These are phyloP conservation scores for Erebia palarica DNA, from an alignment of 2,888 invertebrate species.

Conservation along the genomic window DNA sequence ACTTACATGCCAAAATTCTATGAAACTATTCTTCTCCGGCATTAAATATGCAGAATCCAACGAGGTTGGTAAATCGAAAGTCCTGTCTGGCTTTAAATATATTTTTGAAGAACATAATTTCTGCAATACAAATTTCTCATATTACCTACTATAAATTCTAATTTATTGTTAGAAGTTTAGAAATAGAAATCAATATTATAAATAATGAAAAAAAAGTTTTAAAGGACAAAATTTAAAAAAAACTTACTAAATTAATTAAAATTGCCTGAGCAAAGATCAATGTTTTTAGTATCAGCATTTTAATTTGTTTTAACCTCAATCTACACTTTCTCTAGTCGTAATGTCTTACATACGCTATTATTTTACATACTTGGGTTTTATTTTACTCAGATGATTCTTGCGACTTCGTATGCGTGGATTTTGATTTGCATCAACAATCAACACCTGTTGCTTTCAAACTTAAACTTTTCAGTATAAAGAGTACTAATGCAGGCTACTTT, in stretches of 20 bases:
- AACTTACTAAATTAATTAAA: background rate
- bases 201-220: background rate
- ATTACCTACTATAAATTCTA: background rate
- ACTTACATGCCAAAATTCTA: conserved; percentile 27
- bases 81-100: conserved; percentile 21
- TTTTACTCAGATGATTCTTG: background rate
- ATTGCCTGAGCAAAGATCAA: conserved; percentile 14
- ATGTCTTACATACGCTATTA: background rate
- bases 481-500: no score
- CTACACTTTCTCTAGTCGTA: background rate
- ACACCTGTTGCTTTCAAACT: no score
- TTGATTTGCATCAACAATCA: no score
- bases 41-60: background rate
- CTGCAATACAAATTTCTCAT: conserved; percentile 26
- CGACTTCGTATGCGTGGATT: no score
- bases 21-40: conserved; percentile 1
- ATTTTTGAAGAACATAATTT: conserved; percentile 21
- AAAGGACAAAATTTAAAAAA: background rate
- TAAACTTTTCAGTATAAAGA: no score
- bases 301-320: background rate
- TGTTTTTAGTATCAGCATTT: conserved; percentile 3
- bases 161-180: no score
- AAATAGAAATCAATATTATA: background rate
- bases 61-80: background rate
- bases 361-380: background rate